phyloP scores from a whole-genome alignment of 2,888 invertebrate genomes.

The Pollenia labialis region DNA sequence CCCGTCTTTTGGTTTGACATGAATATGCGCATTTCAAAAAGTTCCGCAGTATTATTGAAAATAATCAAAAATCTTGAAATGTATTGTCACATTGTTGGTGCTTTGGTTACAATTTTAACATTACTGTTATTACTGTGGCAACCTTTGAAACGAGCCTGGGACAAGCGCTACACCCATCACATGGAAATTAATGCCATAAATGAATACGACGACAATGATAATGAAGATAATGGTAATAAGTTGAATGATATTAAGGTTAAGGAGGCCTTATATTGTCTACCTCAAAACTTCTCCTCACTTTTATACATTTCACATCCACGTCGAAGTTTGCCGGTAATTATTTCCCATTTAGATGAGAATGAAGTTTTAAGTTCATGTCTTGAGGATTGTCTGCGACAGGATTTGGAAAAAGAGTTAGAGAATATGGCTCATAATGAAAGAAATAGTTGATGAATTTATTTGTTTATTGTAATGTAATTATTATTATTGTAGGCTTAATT shows the following conservation, averaged over 20 bases:
- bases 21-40: constrained; percentile 75
- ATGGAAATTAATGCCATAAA: constrained; percentile 76
- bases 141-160: constrained; percentile 75
- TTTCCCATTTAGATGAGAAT: constrained; percentile 93
- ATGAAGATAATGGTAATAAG: constrained; percentile 8
- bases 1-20: constrained; percentile 80
- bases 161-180: constrained; percentile 76
- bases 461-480: background rate
- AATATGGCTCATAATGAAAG: constrained; percentile 25
- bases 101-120: constrained; percentile 73
- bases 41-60: constrained; percentile 75
- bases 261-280: constrained; percentile 50
- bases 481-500: constrained; percentile 21
- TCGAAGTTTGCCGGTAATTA: constrained; percentile 91
- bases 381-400: constrained; percentile 34
- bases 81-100: constrained; percentile 74
- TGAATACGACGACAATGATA: constrained; percentile 18
- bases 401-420: constrained; percentile 45
- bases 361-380: constrained; percentile 81
- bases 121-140: constrained; percentile 77
- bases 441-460: constrained; percentile 43
- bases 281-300: constrained; percentile 87
- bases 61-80: constrained; percentile 73
- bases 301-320: constrained; percentile 91
- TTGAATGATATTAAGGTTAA: constrained; percentile 22